A percentile compares a stretch with the other conserved stretches of the same genome.
These are phyloP conservation scores for Epinephelus cyanopodus DNA, from an alignment of 2,113 vertebrate genomes.

Conservation along the genomic window DNA sequence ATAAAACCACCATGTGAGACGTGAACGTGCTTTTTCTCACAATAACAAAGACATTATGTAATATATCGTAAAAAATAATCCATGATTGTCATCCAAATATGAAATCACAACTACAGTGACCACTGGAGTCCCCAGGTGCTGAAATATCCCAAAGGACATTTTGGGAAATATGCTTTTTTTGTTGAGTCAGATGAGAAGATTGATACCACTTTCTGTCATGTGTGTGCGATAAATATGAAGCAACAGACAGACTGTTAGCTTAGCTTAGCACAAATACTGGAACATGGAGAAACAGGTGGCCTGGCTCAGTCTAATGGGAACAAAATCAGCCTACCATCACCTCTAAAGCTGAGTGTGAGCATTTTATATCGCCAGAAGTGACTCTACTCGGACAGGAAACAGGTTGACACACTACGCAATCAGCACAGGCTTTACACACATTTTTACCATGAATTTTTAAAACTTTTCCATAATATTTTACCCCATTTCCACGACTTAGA, in stretches of 20 bases:
- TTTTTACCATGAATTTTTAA: too few species aligned
- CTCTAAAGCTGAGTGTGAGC: not conserved
- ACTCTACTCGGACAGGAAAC: not conserved
- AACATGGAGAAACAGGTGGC: not conserved
- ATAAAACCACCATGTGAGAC: conserved; percentile 34
- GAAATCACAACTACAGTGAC: conserved; percentile 37
- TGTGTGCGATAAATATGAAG: not conserved
- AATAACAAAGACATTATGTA: conserved; percentile 44
- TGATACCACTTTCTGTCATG: not conserved
- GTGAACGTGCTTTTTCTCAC: conserved; percentile 65
- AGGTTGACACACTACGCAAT: not conserved
- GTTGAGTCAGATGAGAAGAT: not conserved
- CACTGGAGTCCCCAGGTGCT: conserved; percentile 7
- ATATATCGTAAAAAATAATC: conserved; percentile 46
- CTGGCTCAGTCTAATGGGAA: not conserved
- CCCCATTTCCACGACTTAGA: too few species aligned
- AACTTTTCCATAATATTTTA: too few species aligned
- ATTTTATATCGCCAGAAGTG: not conserved
- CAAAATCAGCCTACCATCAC: not conserved
- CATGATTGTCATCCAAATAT: conserved; percentile 74
- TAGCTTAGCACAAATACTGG: conserved; percentile 11
- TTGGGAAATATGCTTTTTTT: not conserved
- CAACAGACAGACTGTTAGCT: not conserved
- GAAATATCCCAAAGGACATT: conserved; percentile 18
- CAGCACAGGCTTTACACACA: too few species aligned